Evolutionary conservation across 1,140 invertebrate species (phyloP), one percentile per base, ranked within the genome.

Genomic region (Ostrea denselamellosa): DNA sequence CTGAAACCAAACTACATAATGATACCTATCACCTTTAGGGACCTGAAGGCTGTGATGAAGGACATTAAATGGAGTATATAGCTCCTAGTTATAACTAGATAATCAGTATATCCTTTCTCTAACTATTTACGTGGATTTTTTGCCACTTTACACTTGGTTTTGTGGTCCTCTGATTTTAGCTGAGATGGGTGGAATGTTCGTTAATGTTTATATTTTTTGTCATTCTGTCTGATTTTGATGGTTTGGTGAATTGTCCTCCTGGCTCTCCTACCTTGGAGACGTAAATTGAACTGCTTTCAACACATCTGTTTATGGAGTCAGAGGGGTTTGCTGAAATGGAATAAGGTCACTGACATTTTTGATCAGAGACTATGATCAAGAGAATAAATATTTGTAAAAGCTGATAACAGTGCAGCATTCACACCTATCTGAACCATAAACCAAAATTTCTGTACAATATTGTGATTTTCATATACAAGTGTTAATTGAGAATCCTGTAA

Each of bases 101-200:
- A 77, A 77, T 77, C 22, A 25, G 25, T 77, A 77, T 28, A 34
- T 17, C 68, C 68, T 25, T 77, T 77, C 28, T 77, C 28, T 25
- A 25, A 25, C 68, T 25, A 77, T 77, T 77, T 28, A 77, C 68
- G 14, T 77, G 34, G 17, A 77, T 77, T 77, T 77, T 34, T 8
- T 25, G 8, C 28, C 68, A 44, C 68, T 77, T 34, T 77, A 77
- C 28, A 77, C 68, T 77, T 17, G 10, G 28, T 77, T 77, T 77
- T 77, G 68, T 77, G 68, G 68, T 77, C 22, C 25, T 25, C 68
- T 28, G 22, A 28, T 14, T 71, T 28, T 14, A 34, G 12, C 17
- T 77, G 28, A 28, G 68, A 77, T 77, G 68, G 68, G 68, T 77
- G 68, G 68, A 77, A 77, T 77, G 68, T 77, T 77, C 68, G 68